A percentile compares a stretch with the other conserved stretches of the same genome.
Evolutionary conservation across 2,797 vertebrate genomes (phyloP).

Genomic region (Hylomyscus alleni): DNA sequence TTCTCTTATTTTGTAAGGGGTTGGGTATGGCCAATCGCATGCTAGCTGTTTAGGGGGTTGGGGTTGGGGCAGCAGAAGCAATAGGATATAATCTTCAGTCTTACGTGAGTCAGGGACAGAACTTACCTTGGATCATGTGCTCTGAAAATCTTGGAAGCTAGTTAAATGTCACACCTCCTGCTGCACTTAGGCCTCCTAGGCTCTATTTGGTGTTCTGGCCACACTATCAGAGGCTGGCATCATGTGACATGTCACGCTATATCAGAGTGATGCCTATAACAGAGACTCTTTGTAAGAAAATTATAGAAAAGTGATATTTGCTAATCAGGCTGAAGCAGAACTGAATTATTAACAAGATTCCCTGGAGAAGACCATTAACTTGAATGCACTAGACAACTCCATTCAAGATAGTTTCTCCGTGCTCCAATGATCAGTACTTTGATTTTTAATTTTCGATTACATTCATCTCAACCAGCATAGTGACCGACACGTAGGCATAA

Average conservation of each 20-base stretch:
- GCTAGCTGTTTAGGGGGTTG: not conserved
- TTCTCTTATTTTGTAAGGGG: not conserved
- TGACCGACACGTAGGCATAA: not conserved
- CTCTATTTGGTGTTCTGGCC: not conserved
- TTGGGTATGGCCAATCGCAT: not conserved
- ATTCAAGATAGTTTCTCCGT: not conserved
- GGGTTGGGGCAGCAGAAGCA: not conserved
- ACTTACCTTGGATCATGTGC: not conserved
- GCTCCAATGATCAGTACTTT: not conserved
- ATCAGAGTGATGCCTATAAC: not conserved
- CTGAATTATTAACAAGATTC: not conserved
- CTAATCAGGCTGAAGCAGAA: not conserved
- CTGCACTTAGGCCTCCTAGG: not conserved
- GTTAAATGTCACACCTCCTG: not conserved
- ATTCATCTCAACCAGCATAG: not conserved
- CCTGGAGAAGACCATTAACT: slow-evolving; percentile 9
- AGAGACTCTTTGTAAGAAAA: not conserved
- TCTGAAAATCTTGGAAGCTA: not conserved
- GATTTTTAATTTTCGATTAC: not conserved
- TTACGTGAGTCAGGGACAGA: not conserved
- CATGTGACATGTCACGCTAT: rapidly evolving
- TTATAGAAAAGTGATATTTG: not conserved
- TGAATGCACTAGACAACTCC: not conserved
- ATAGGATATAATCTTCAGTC: not conserved
- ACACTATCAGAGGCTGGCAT: not conserved